A percentile compares a stretch with the other conserved stretches of the same genome.
Evolutionary conservation across 2,797 vertebrate genomes (phyloP).

Genomic region (Alca torda): DNA sequence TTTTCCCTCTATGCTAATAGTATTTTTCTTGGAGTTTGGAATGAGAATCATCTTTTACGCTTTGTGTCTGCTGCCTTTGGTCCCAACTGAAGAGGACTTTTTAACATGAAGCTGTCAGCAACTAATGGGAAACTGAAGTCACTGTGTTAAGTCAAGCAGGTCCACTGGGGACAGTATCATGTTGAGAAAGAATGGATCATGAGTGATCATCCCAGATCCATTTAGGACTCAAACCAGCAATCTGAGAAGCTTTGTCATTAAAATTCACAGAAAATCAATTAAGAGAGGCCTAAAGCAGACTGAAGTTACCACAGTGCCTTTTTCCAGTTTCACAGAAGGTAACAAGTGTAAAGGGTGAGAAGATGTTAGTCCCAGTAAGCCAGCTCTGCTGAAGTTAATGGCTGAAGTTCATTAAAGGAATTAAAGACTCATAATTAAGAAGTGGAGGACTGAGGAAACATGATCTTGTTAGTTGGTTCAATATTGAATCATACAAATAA

Average conservation of each 20-base stretch:
- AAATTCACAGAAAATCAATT: not conserved
- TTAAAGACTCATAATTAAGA: not conserved
- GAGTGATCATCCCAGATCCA: not conserved
- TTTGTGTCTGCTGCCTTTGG: not conserved
- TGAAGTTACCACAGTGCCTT: not conserved
- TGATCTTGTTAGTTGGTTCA: not conserved
- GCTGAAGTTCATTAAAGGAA: not conserved
- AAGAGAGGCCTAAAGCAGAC: not conserved
- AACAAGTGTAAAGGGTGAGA: not conserved
- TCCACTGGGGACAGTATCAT: not conserved
- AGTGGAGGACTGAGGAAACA: not conserved
- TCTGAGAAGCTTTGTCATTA: not conserved
- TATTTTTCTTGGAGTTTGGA: not conserved
- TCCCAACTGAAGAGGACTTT: not conserved
- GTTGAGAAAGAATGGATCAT: not conserved
- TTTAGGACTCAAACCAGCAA: not conserved
- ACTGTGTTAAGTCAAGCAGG: not conserved
- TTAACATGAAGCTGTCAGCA: not conserved
- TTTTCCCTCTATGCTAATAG: not conserved
- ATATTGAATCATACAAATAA: not conserved
- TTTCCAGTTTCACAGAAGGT: not conserved
- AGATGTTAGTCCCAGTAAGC: not conserved
- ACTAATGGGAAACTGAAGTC: not conserved
- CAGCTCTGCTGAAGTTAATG: not conserved
- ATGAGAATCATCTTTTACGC: not conserved